phyloP scores from a whole-genome alignment of 2,113 vertebrate species.

The Platichthys flesus region DNA sequence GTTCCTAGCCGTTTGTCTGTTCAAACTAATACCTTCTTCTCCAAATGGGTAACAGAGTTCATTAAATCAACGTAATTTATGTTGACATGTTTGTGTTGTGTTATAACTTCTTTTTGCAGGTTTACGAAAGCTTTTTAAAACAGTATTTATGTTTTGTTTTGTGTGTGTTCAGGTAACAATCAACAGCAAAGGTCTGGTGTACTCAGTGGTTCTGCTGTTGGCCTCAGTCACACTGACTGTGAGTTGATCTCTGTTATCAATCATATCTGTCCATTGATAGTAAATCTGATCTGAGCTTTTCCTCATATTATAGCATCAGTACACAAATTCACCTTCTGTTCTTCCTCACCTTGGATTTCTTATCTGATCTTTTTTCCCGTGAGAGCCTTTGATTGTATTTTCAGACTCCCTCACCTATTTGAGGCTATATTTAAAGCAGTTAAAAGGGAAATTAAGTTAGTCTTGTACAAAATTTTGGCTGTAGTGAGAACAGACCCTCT shows the following conservation, averaged over 20 bases:
- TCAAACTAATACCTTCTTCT: no score
- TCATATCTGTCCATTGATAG: no score
- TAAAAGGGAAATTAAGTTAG: no score
- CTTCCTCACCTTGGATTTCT: no score
- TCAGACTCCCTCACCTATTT: neutral
- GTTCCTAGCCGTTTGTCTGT: no score
- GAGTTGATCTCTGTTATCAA: slow-evolving; percentile 52
- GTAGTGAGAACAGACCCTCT: neutral
- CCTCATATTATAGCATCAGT: neutral
- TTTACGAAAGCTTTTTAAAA: neutral
- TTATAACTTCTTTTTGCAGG: neutral
- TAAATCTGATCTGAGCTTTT: neutral
- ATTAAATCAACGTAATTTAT: neutral
- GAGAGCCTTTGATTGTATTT: neutral
- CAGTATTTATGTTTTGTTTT: slow-evolving; percentile 21
- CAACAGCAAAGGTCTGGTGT: slow-evolving; percentile 85
- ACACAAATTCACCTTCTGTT: neutral
- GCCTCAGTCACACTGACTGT: slow-evolving; percentile 84
- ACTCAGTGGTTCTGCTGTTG: slow-evolving; percentile 84
- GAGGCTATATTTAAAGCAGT: neutral
- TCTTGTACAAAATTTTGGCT: no score
- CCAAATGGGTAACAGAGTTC: neutral
- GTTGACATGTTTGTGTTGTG: neutral
- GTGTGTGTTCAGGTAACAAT: slow-evolving; percentile 79
- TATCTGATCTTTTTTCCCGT: neutral